Evolutionary conservation across 37 sponge, comb jelly and placozoan species (phyloP).

Genomic region (Chondrilla cf. caribensis): DNA sequence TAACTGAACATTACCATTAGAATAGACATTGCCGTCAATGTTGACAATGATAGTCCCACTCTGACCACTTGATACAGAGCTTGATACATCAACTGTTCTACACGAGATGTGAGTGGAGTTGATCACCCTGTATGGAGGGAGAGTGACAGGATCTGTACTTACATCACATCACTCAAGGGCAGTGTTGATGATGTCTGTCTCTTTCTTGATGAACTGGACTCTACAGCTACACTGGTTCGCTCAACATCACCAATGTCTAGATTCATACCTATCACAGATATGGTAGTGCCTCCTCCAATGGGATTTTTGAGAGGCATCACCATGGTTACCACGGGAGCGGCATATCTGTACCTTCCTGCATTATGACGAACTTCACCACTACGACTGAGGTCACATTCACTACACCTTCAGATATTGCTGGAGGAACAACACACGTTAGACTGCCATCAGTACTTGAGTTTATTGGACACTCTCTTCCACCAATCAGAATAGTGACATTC

Average conservation of each 20-base stretch:
- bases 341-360: neutral
- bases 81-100: too few relatives aligned
- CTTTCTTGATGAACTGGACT: neutral
- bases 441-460: neutral
- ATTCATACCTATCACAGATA: conserved; percentile 67
- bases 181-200: neutral
- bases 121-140: too few relatives aligned
- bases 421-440: neutral
- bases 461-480: conserved; percentile 32
- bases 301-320: conserved; percentile 60
- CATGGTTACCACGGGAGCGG: conserved; percentile 31
- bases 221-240: neutral
- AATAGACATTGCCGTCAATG: neutral
- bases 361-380: neutral
- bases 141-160: neutral
- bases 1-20: neutral
- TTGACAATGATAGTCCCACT: neutral
- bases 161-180: neutral
- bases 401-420: neutral
- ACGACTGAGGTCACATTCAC: neutral
- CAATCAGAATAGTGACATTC: conserved; percentile 49
- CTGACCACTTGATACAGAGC: too few relatives aligned
- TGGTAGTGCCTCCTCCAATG: conserved; percentile 55
- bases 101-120: too few relatives aligned
- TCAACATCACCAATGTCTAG: conserved; percentile 34